These are phyloP conservation scores for Hypotaenidia philippensis DNA, from an alignment of 2,797 vertebrate genomes.

Conservation along the genomic window DNA sequence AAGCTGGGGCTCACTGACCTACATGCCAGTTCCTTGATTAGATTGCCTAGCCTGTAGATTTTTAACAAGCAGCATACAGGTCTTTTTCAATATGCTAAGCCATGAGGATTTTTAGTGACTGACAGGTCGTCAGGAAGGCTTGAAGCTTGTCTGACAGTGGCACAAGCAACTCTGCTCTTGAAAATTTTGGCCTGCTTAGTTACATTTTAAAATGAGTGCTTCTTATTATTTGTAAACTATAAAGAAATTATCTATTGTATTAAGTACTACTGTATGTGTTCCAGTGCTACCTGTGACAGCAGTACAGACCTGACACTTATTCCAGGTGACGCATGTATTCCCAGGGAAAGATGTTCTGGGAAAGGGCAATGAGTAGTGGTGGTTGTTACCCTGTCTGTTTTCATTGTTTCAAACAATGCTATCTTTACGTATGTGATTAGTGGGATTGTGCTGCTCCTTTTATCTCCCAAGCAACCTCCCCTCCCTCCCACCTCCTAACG, in stretches of 20 bases:
- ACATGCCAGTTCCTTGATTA: background rate
- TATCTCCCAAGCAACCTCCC: background rate
- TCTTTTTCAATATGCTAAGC: background rate
- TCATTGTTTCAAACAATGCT: slow-evolving; percentile 8
- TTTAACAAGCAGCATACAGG: background rate
- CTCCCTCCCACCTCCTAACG: background rate
- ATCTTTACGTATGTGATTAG: background rate
- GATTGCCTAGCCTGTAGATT: background rate
- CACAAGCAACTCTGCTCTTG: background rate
- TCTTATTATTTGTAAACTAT: background rate
- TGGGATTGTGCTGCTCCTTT: background rate
- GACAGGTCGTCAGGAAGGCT: background rate
- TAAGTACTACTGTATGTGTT: background rate
- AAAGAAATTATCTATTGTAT: background rate
- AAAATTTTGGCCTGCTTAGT: background rate
- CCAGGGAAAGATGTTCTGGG: background rate
- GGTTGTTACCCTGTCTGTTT: background rate
- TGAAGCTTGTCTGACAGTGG: background rate
- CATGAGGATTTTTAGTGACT: background rate
- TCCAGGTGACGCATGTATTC: background rate
- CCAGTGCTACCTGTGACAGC: background rate
- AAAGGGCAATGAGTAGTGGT: background rate
- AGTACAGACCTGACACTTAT: background rate
- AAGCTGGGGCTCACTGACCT: background rate
- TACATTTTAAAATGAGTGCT: background rate